Evolutionary conservation across 2,888 invertebrate species (phyloP).

Genomic region (Pseudanteris insignis): DNA sequence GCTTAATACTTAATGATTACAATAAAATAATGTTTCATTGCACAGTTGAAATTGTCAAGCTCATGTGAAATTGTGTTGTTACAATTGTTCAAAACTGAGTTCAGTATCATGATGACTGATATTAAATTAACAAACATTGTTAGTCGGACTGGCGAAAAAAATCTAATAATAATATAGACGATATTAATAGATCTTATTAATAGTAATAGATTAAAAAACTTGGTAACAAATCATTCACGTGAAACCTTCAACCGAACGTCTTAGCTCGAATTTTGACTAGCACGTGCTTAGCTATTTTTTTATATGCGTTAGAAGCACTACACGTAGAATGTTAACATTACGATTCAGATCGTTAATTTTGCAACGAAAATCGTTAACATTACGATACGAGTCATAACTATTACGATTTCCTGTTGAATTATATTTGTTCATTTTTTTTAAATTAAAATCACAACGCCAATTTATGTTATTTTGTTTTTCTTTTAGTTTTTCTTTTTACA

Average conservation of each 20-base stretch:
- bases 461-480: no score
- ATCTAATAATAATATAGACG: conserved; percentile 11
- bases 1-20: no score
- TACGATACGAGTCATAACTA: neutral
- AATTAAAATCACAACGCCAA: no score
- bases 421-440: no score
- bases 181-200: conserved; percentile 1
- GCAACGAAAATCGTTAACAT: conserved; percentile 6
- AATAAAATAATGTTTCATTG: no score
- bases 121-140: conserved; percentile 56
- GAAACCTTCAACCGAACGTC: conserved; percentile 38
- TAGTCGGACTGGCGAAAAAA: conserved; percentile 49
- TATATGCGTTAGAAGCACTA: conserved; percentile 22
- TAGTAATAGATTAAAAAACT: conserved; percentile 20
- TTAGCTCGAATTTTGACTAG: conserved; percentile 64
- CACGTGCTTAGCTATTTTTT: conserved; percentile 48
- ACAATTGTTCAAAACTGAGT: neutral
- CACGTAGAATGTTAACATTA: conserved; percentile 15
- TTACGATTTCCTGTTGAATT: neutral
- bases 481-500: no score
- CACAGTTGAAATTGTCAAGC: neutral
- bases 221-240: conserved; percentile 6
- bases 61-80: no score
- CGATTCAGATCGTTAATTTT: conserved; percentile 16
- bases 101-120: conserved; percentile 52